Conservation (phyloP, 2,888 invertebrate genomes). For the Vannuccia rotundouncinata region DNA sequence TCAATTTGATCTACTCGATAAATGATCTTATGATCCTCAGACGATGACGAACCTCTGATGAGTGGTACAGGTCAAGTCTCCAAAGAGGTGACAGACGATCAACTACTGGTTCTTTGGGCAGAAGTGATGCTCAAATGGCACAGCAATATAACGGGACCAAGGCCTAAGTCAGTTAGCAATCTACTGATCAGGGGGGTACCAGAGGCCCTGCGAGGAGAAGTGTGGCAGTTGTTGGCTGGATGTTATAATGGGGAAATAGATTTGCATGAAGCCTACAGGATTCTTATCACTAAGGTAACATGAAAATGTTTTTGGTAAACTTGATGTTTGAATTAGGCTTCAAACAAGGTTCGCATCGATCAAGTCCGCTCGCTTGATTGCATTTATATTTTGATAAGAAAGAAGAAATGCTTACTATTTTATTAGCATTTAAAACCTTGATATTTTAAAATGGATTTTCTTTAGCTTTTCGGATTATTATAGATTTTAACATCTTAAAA, state of each 20-base stretch:
- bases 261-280: constrained; percentile 81
- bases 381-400: not conserved
- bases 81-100: constrained; percentile 86
- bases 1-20: too few species aligned
- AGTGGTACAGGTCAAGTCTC: constrained; percentile 71
- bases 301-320: not conserved
- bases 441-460: not conserved
- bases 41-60: constrained; percentile 74
- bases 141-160: not conserved
- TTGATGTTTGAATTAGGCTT: not conserved
- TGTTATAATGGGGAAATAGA: constrained; percentile 47
- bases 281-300: constrained; percentile 78
- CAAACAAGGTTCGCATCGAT: too few species aligned
- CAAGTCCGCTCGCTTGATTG: too few species aligned
- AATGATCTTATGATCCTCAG: constrained; percentile 46
- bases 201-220: constrained; percentile 88
- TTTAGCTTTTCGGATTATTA: too few species aligned
- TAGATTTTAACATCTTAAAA: too few species aligned
- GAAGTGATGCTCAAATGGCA: constrained; percentile 28
- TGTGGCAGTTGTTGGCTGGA: constrained; percentile 89
- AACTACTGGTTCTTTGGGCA: constrained; percentile 53
- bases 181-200: constrained; percentile 70
- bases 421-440: not conserved
- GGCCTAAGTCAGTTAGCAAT: constrained; percentile 44
- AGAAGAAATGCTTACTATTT: not conserved